Conservation (phyloP, 2,888 invertebrate species). For the Melieria crassipennis region DNA sequence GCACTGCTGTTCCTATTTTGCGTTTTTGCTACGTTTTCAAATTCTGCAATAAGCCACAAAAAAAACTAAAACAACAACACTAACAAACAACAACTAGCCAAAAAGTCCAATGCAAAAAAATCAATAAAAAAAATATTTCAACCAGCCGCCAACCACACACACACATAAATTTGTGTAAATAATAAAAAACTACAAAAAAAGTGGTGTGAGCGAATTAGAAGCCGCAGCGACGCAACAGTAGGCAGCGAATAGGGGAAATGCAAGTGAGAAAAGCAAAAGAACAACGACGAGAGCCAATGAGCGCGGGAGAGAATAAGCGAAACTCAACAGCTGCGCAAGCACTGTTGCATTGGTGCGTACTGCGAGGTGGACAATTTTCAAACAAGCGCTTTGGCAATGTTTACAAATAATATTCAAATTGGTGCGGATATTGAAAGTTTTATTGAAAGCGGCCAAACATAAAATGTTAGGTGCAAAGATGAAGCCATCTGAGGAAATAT, state of each 20-base stretch:
- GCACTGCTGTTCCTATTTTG: not conserved
- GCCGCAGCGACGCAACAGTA: not conserved
- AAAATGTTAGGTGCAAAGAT: too few species aligned
- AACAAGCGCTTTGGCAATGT: too few species aligned
- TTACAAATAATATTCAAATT: too few species aligned
- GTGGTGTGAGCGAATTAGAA: not conserved
- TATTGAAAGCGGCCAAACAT: too few species aligned
- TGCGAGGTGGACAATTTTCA: not conserved
- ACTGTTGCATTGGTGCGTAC: conserved; percentile 10
- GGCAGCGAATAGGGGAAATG: not conserved
- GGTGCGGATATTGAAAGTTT: too few species aligned
- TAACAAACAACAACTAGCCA: conserved; percentile 10
- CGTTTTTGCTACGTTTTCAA: not conserved
- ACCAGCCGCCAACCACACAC: too few species aligned
- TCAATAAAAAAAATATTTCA: conserved; percentile 21
- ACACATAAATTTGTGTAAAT: too few species aligned
- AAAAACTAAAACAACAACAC: conserved; percentile 2
- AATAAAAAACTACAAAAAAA: too few species aligned
- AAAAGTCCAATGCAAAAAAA: conserved; percentile 30
- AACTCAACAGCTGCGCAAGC: conserved; percentile 3
- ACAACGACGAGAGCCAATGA: not conserved
- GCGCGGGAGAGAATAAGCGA: not conserved
- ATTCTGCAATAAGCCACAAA: conserved; percentile 6
- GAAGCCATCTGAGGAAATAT: too few species aligned
- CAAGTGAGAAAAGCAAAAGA: not conserved